A percentile compares a stretch with the other conserved stretches of the same genome.
These are phyloP conservation scores for Pedionomus torquatus DNA, from an alignment of 2,113 vertebrate species.

Conservation along the genomic window DNA sequence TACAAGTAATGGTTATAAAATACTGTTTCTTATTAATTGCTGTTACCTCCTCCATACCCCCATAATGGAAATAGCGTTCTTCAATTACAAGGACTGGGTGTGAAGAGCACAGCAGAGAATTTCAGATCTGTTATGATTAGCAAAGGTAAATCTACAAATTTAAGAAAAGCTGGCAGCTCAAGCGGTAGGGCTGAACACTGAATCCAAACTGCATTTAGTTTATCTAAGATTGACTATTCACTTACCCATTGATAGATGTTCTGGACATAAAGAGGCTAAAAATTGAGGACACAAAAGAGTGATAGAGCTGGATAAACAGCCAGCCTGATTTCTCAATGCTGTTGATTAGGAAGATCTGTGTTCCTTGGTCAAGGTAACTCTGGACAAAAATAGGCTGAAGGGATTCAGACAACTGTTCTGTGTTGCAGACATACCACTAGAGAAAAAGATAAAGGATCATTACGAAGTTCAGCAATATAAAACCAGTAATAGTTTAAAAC, in stretches of 20 bases:
- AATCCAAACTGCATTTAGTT: not conserved
- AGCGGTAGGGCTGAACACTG: not conserved
- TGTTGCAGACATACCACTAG: slow-evolving; percentile 92
- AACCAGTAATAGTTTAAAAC: not conserved
- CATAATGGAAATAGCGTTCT: not conserved
- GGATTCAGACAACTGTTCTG: slow-evolving; percentile 86
- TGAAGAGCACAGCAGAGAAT: not conserved
- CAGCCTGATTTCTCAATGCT: slow-evolving; percentile 96
- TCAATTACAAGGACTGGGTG: not conserved
- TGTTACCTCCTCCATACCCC: not conserved
- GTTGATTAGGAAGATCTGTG: slow-evolving; percentile 88
- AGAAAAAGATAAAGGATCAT: slow-evolving; percentile 37
- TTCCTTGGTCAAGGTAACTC: slow-evolving; percentile 90
- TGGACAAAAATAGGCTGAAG: slow-evolving; percentile 88
- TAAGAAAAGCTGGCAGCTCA: not conserved
- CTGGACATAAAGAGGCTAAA: slow-evolving; percentile 95
- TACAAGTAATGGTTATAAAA: not conserved
- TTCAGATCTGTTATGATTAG: not conserved
- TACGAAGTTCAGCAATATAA: not conserved
- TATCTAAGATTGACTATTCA: not conserved
- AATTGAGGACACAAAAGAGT: slow-evolving; percentile 92
- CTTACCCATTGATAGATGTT: slow-evolving; percentile 98
- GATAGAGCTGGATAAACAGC: slow-evolving; percentile 96
- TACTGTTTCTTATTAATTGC: not conserved
- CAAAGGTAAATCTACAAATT: not conserved